Evolutionary conservation across 2,113 vertebrate species (phyloP), one percentile per base, ranked within the genome.

Genomic region (Hypocryptadius cinnamomeus): DNA sequence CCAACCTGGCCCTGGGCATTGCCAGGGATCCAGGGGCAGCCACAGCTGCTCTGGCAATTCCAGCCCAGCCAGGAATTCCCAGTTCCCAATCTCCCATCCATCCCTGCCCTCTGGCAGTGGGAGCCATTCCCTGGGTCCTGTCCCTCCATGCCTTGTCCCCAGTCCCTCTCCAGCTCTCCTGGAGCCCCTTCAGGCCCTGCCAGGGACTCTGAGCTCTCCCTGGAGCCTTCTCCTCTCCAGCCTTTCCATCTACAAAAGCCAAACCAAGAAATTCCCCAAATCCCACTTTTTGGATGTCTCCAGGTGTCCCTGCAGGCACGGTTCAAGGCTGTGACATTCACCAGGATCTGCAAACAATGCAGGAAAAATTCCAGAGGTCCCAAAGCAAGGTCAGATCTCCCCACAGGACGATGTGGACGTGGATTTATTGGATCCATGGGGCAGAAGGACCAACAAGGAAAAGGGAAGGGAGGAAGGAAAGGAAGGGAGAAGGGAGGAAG

Each of bases 371-470:
- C 45, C 42, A 35, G 66, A 33, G 8, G 6, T 61, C 10, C 12
- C 51, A 39, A 48, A 61, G 25, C 35, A 35, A 66, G 28, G 24
- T 13, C 51, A 63, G 57, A 39, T 31, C 10, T 42, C 8, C 37
- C 27, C 56, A 21, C 2, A 11, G 4, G 2, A 9, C 10, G 14
- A 13, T 0, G 5, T 23, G 56, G n/a, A 17, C 0, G 11, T 39
- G 78, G 63, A 82, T 86, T 53, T 17, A 31, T 48, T 17, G 6
- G 14, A 15, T 3, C 37, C 35, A 20, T 10, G 42, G 45, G 15
- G 13, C 61, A 70, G 56, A n/a, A 8, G 20, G 35, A 69, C 3
- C 13, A 33, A 30, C 7, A 31, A 15, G 45, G 40, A 48, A 5
- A 33, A 31, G 59, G 5, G 8, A 50, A 54, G 6, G 50, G 22